Evolutionary conservation across 2,888 invertebrate genomes (phyloP).

Genomic region (Thymelicus acteon): DNA sequence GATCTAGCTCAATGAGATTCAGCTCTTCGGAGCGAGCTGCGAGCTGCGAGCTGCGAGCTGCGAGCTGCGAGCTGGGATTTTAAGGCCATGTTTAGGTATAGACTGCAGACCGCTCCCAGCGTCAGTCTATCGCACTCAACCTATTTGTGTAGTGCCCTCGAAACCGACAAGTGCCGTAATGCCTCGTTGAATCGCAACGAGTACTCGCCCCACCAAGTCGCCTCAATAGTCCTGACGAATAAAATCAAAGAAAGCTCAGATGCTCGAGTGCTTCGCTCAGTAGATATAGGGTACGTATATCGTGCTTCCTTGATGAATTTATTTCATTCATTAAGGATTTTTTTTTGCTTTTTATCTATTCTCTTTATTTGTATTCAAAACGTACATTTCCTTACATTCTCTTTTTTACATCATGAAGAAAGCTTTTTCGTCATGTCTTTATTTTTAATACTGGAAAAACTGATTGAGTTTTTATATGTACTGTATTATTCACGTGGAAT

Average conservation of each 20-base stretch:
- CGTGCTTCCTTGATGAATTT: constrained; percentile 5
- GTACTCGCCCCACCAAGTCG: constrained; percentile 27
- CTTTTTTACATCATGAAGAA: too few relatives aligned
- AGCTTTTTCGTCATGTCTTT: too few relatives aligned
- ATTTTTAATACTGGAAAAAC: too few relatives aligned
- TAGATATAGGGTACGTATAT: constrained; percentile 19
- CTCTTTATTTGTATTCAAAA: too few relatives aligned
- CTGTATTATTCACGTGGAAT: too few relatives aligned
- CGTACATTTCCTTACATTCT: too few relatives aligned
- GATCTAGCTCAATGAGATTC: constrained; percentile 27
- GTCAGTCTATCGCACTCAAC: constrained; percentile 39
- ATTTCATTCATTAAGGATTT: background rate
- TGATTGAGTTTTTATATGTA: too few relatives aligned
- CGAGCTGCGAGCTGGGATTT: constrained; percentile 4
- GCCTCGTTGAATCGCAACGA: constrained; percentile 35
- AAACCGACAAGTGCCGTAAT: constrained; percentile 32
- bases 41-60: constrained; percentile 9
- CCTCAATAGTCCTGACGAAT: constrained; percentile 27
- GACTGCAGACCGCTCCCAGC: constrained; percentile 23
- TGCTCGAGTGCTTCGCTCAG: constrained; percentile 8
- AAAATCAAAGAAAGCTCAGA: constrained; percentile 26
- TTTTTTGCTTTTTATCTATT: too few relatives aligned
- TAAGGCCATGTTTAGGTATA: constrained; percentile 20
- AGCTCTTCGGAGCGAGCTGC: constrained; percentile 6
- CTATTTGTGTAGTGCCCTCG: constrained; percentile 41